Evolutionary conservation across 2,888 invertebrate species (phyloP).

Genomic region (Meiosimyza platycephala): DNA sequence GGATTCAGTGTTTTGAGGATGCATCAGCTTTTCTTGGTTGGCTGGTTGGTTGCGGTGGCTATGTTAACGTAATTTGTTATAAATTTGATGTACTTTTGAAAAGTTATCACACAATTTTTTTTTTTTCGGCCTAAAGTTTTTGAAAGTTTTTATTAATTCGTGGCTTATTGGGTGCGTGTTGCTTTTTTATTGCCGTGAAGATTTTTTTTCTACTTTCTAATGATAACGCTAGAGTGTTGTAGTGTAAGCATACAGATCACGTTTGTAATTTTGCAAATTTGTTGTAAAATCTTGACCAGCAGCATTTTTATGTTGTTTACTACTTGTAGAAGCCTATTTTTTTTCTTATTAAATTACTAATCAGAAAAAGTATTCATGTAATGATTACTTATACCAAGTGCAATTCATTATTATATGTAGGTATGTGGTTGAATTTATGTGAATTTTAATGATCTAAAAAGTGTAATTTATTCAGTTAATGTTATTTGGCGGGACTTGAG

Average conservation of each 20-base stretch:
- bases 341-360: no score
- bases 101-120: conserved; percentile 34
- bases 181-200: conserved; percentile 45
- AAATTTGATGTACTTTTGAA: conserved; percentile 58
- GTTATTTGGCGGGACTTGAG: not conserved
- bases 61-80: conserved; percentile 56
- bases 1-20: not conserved
- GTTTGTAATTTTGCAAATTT: conserved; percentile 35
- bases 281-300: conserved; percentile 7
- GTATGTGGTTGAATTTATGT: not conserved
- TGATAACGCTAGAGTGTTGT: not conserved
- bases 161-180: conserved; percentile 43
- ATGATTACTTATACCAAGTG: no score
- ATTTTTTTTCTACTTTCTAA: conserved; percentile 35
- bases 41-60: not conserved
- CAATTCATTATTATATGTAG: no score
- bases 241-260: conserved; percentile 31
- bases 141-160: conserved; percentile 30
- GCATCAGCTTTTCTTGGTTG: no score
- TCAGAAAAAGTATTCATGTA: no score
- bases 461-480: conserved; percentile 1
- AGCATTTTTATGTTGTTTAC: conserved; percentile 7
- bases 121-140: conserved; percentile 35
- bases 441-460: conserved; percentile 2
- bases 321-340: not conserved